Base-by-base conservation (phyloP, 2,888 invertebrate species). In the Neria commutata region DNA sequence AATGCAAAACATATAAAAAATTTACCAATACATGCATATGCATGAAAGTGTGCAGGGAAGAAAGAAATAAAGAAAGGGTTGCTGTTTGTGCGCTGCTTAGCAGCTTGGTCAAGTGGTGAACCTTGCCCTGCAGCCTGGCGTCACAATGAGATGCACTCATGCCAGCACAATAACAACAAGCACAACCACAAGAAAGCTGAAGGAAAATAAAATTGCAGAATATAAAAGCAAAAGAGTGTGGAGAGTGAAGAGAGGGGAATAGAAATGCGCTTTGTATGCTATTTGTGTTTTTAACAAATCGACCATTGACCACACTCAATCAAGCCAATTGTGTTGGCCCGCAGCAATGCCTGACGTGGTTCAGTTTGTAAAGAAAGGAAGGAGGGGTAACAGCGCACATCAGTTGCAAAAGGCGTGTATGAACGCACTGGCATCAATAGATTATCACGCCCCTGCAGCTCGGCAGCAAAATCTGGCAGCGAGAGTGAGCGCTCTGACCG, bases 231-330 rank as follows among this genome's bases (percentile, higher is more conserved):
- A n/a, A n/a, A n/a, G n/a, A n/a, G n/a, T n/a, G n/a, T n/a, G n/a
- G 14, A 2, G 24, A 14, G 6, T 2, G 23, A 21, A 16, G 26
- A n/a, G 3, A 23, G 26, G 16, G 29, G 29, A 29, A 29, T n/a
- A 11, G 29, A 8, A 29, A 29, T 29, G 6, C 29, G 6, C 6
- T 29, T 29, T 29, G 29, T 29, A 29, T 29, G 29, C 11, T 29
- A 21, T 10, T 46, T 19, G 17, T 10, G 46, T 46, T 46, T 24
- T 24, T 19, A 46, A 46, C 46, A 46, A 46, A 46, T 46, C 24
- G 48, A 25, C 25, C 48, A 48, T 6, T 48, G 48, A 48, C 48
- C 48, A 25, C 48, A 48, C 48, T 48, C 48, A 48, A 48, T 48
- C 48, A 48, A 25, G 24, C 48, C 48, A 48, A 48, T 48, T 48